Percentiles rank a stretch among this genome's conserved stretches.
Evolutionary conservation across 2,113 vertebrate genomes (phyloP).

Genomic region (Halichoeres trimaculatus): DNA sequence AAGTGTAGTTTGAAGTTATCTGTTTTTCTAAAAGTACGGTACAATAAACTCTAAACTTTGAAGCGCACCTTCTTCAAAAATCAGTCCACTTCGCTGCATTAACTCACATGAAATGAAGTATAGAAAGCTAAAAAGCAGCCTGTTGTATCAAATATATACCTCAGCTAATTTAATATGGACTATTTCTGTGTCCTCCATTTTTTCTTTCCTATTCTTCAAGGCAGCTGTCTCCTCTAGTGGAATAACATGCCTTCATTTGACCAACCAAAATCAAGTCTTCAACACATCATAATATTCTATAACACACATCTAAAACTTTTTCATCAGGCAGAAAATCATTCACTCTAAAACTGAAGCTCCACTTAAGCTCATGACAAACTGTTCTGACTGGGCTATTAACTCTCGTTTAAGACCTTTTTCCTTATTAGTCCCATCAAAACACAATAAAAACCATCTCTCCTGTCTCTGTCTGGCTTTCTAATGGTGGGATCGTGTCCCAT

Average conservation of each 20-base stretch:
- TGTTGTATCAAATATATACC: too few species aligned
- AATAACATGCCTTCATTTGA: not conserved
- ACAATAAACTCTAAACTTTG: too few species aligned
- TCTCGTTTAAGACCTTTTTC: conserved; percentile 13
- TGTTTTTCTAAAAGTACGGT: too few species aligned
- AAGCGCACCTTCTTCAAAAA: too few species aligned
- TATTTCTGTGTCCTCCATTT: too few species aligned
- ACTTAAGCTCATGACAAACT: conserved; percentile 1
- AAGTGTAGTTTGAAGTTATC: too few species aligned
- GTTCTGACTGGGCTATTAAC: not conserved
- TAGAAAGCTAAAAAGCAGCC: too few species aligned
- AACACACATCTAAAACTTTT: not conserved
- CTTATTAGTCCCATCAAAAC: conserved; percentile 32
- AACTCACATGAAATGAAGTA: too few species aligned
- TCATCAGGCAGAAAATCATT: not conserved
- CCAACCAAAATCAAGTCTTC: not conserved
- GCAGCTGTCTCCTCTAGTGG: not conserved
- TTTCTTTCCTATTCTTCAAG: too few species aligned
- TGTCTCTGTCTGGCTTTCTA: conserved; percentile 22
- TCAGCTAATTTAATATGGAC: too few species aligned
- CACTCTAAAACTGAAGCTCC: conserved; percentile 4
- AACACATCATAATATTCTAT: not conserved
- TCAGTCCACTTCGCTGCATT: too few species aligned
- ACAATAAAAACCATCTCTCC: conserved; percentile 16
- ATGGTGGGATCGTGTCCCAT: conserved; percentile 48